phyloP scores from a whole-genome alignment of 2,113 vertebrate species.

The Gorsachius goisagi region DNA sequence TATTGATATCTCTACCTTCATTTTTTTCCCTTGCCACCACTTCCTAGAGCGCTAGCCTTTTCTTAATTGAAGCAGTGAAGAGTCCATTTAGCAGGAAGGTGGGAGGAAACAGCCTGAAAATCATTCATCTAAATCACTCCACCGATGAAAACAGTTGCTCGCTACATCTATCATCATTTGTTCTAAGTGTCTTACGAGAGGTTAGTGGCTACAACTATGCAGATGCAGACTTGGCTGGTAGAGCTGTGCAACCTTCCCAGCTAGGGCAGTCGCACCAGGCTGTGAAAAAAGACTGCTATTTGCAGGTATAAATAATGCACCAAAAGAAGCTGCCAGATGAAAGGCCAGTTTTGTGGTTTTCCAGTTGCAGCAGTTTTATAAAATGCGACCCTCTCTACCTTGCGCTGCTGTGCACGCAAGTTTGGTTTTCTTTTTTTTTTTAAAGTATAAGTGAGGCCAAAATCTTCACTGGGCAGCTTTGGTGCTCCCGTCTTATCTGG shows the following conservation, averaged over 20 bases:
- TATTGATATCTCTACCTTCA: neutral
- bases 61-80: constrained; percentile 38
- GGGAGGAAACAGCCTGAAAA: constrained; percentile 39
- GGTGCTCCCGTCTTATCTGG: neutral
- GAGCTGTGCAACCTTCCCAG: neutral
- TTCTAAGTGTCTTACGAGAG: neutral
- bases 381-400: neutral
- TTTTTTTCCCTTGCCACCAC: neutral
- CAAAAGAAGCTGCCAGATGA: neutral
- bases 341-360: neutral
- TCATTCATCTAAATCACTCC: constrained; percentile 45
- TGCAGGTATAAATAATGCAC: neutral
- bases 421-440: neutral
- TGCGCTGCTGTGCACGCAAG: fast-evolving
- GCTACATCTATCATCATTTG: constrained; percentile 50
- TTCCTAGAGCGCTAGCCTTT: neutral
- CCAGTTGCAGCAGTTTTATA: neutral
- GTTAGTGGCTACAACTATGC: neutral
- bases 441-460: neutral
- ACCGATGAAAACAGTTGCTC: constrained; percentile 14
- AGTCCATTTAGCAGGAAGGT: constrained; percentile 54
- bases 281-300: neutral
- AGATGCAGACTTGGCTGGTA: neutral
- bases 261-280: neutral
- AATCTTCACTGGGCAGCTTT: neutral